Evolutionary conservation across 2,113 vertebrate species (phyloP), one percentile per base, ranked within the genome.

Genomic region (Oreotrochilus melanogaster): DNA sequence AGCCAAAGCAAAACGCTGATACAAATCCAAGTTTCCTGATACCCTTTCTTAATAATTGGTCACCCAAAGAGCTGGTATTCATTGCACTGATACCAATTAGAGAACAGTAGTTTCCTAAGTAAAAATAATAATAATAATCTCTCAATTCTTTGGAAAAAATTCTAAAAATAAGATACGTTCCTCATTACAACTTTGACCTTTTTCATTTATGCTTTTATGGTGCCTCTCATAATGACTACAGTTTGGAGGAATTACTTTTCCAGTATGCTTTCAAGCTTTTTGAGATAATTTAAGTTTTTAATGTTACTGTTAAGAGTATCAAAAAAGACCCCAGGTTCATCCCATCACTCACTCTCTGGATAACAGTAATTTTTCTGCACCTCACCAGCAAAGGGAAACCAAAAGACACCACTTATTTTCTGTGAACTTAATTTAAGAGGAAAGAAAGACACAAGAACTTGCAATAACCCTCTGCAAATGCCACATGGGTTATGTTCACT

Each of bases 1-100:
- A 21, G 62, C 66, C 87, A 75, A 0, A 50, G 87, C 91, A 35
- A 47, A 86, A 51, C 54, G 64, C 81, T 85, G 78, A 87, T 45
- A 79, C 43, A 71, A 94, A 79, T 90, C 92, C 93, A 96, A 89
- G 85, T 88, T 96, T 92, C 65, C 85, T 60, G 64, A 92, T 88
- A 71, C 11, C n/a, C 67, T 71, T 88, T 66, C 67, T 48, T 48
- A 88, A 64, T 45, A 80, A 90, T 10, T 50, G 23, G 51, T 83
- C 23, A 73, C 33, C 18, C 18, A 9, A 89, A 80, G 82, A 73
- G 16, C 28, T 83, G 33, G 60, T 47, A 75, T 92, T 73, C 66
- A 90, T 86, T 1, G 3, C 47, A 66, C 2, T n/a, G 39, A 62
- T 79, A 91, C 8, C 28, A 82, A 70, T 35, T 30, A 82, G 22